Conservation (phyloP, 2,797 vertebrate species). For the Sebastes matsubarae region DNA sequence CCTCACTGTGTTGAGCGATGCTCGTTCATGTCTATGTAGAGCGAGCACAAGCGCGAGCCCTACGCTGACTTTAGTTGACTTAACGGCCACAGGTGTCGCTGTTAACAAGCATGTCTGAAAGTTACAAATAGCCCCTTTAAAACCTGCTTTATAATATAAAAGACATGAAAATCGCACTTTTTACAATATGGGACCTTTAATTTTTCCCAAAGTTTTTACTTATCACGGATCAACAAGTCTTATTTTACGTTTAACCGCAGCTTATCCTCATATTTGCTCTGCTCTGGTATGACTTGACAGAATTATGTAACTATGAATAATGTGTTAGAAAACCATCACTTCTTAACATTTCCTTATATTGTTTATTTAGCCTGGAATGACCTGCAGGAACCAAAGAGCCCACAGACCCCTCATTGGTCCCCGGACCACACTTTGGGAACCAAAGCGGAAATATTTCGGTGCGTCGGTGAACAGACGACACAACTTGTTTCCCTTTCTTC, state of each 20-base stretch:
- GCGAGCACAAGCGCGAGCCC: no score
- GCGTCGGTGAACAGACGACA: constrained; percentile 29
- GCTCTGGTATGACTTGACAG: neutral
- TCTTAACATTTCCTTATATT: neutral
- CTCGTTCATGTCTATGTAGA: no score
- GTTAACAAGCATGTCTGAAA: no score
- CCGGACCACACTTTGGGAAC: constrained; percentile 35
- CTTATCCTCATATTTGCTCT: neutral
- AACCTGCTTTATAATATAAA: no score
- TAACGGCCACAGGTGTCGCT: no score
- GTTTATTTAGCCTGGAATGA: neutral
- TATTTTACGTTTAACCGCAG: neutral
- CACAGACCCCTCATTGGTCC: constrained; percentile 3
- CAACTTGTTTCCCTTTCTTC: constrained; percentile 16
- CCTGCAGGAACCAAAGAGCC: constrained; percentile 24
- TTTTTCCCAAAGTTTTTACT: neutral
- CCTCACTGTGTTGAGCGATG: no score
- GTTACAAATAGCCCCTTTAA: no score
- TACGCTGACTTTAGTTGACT: no score
- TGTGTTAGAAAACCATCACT: neutral
- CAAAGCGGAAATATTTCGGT: constrained; percentile 33
- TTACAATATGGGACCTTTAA: neutral
- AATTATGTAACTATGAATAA: neutral
- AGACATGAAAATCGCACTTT: no score
- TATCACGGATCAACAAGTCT: neutral